phyloP scores from a whole-genome alignment of 2,797 vertebrate genomes.

The Telmatherina bonti region DNA sequence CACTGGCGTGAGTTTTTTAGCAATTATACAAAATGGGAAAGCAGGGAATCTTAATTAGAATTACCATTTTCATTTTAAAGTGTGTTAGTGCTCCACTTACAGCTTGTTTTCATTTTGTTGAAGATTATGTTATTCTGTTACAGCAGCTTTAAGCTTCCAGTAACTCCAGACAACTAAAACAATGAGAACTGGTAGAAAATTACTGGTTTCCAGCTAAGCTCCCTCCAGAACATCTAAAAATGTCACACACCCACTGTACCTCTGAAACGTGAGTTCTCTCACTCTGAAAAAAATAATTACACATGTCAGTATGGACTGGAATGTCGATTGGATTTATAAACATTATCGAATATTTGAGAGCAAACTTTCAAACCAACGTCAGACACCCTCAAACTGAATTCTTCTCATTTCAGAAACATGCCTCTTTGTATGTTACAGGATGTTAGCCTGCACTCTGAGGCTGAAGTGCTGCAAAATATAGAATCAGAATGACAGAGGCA shows the following conservation, averaged over 20 bases:
- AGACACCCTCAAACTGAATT: background rate
- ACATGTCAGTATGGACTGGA: background rate
- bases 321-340: background rate
- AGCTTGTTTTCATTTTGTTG: background rate
- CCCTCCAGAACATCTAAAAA: background rate
- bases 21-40: too few relatives aligned
- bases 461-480: slow-evolving; percentile 78
- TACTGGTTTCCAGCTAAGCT: background rate
- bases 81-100: background rate
- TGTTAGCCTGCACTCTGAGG: slow-evolving; percentile 38
- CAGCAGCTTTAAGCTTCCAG: background rate
- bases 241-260: background rate
- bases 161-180: background rate
- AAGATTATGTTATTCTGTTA: background rate
- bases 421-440: background rate
- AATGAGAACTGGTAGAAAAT: background rate
- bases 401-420: background rate
- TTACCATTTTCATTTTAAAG: background rate
- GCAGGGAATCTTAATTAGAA: too few relatives aligned
- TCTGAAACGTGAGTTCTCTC: background rate
- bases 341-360: background rate
- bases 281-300: background rate
- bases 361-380: background rate
- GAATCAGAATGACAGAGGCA: slow-evolving; percentile 80
- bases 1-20: too few relatives aligned